These are phyloP conservation scores for Pedetes capensis DNA, from an alignment of 2,113 vertebrate species.

Conservation along the genomic window DNA sequence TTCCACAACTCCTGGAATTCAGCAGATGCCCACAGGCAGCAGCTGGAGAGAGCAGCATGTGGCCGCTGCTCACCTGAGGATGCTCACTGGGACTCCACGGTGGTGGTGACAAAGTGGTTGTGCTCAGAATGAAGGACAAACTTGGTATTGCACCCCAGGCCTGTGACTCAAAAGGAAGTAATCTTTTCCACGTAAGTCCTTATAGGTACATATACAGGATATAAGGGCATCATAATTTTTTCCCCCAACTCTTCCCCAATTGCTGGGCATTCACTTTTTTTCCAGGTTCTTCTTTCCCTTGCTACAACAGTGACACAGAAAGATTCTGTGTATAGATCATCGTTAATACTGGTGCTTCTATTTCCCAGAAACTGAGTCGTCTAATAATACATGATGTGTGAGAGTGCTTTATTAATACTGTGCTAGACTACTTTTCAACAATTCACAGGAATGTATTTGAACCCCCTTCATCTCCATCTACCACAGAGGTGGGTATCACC, in stretches of 20 bases:
- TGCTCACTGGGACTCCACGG: neutral
- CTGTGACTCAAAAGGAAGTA: neutral
- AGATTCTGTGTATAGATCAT: neutral
- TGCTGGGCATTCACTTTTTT: neutral
- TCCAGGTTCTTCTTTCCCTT: conserved; percentile 3
- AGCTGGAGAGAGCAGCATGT: neutral
- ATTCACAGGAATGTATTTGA: neutral
- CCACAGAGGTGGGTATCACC: neutral
- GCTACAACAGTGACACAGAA: neutral
- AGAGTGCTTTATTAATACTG: neutral
- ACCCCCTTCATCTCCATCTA: neutral
- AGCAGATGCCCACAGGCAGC: neutral
- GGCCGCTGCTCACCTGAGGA: neutral
- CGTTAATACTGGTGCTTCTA: conserved; percentile 1
- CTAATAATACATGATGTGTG: neutral
- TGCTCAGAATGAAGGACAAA: neutral
- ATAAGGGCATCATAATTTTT: neutral
- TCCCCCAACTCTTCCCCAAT: neutral
- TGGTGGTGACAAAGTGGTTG: no score
- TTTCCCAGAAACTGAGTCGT: conserved; percentile 53
- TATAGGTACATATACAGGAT: neutral
- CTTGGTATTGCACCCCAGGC: neutral
- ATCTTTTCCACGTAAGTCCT: neutral
- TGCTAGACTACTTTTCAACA: conserved; percentile 35
- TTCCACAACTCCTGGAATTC: neutral